Base-by-base conservation (phyloP, 2,113 vertebrate species). In the Nerophis ophidion region DNA sequence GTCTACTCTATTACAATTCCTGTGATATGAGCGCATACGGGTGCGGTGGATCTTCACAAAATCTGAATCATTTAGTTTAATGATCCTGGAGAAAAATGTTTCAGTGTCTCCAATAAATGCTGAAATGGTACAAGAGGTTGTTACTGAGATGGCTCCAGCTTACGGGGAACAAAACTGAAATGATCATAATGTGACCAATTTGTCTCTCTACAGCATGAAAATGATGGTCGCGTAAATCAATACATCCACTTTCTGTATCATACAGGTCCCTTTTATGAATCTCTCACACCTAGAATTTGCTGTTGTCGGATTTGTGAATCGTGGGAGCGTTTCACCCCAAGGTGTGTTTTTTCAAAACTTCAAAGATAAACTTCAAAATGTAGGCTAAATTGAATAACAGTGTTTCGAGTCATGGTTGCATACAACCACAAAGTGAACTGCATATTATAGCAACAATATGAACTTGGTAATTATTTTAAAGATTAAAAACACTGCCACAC, bases 31-130 rank as follows among this genome's bases (percentile, higher is more conserved):
- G 19, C 59, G 54, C 47, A 33, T 7, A 7, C 40, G 59, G 49
- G 53, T 8, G 48, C 66, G 63, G 64, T 64, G 70, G 66, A 38
- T 9, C 46, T 51, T 66, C 61, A 66, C 61, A 65, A 64, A 55
- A n/a, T 34, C 35, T 15, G 50, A 48, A 77, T 75, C 67, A 48
- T 83, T 65, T 38, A 8, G 54, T 79, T 72, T 82, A 83, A 86
- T 66, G 77, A 79, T 50, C 57, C 70, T 42, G 7, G 9, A 26
- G 52, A 36, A 74, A 69, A 54, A 61, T 48, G 45, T 50, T 56
- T 64, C n/a, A 42, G 26, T 72, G 55, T 45, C 46, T 46, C 70
- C 62, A 63, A 62, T 72, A 66, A 75, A 74, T 33, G 64, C 57
- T 72, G 40, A 45, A 61, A 57, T 67, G 74, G 58, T 70, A 76